Base-by-base conservation (phyloP, 92 coral and sea anemone genomes). In the Epizoanthus ramosus region DNA sequence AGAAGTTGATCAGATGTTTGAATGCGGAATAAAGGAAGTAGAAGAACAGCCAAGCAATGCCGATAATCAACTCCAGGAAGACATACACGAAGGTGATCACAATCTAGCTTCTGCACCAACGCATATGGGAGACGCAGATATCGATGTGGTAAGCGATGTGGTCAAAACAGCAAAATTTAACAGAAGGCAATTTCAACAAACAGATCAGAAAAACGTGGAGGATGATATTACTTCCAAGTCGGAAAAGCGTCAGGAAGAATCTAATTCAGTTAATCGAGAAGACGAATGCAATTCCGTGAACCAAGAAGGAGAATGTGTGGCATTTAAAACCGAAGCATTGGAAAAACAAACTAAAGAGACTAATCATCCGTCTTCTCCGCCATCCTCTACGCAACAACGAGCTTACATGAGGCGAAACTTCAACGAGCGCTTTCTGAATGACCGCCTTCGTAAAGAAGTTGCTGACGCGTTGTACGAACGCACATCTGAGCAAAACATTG, bases 381-480 rank as follows among this genome's bases (percentile, higher is more conserved):
- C 54, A 67, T 21, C 54, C 12, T 18, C 24, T 22, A 60, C 58
- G 21, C 71, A 6, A 63, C 57, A 77, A 43, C 39, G 28, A 1
- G 18, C 24, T 23, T 60, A 15, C 57, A 52, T n/a, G 50, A 57
- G 70, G 63, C 58, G 52, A n/a, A 63, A 19, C 22, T 2, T 39
- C 10, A 35, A 59, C 45, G 63, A 61, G 17, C 58, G 47, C 58
- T 61, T 60, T 37, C 25, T 61, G 23, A 69, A 77, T 43, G 82
- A 77, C 8, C 66, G 63, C 25, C 82, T 77, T 41, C 71, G 82
- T 10, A 77, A 77, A 77, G 82, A 77, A 21, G 82, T 61, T 77
- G 37, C 71, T 1, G 25, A 52, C 12, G 82, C 82, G 22, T 22
- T 77, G 6, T 59, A 61, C 19, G 82, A 77, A 21, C 82, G 82